Conservation (phyloP, 2,113 vertebrate species). For the Sphaerodactylus townsendi region DNA sequence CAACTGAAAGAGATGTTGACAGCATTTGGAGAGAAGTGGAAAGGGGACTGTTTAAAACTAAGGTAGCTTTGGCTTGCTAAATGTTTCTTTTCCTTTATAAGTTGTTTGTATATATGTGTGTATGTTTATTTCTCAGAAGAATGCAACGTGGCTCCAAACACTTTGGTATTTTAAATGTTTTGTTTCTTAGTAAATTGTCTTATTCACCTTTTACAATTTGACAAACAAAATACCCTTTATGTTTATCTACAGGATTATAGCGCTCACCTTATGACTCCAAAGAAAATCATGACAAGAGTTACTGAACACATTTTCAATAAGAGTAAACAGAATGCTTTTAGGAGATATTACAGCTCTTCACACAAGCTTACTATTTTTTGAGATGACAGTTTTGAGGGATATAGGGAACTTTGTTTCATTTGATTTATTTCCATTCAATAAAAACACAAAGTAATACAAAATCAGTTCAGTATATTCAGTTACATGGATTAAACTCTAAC, state of each 20-base stretch:
- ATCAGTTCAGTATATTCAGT: background rate
- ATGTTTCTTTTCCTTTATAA: background rate
- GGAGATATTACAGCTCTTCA: background rate
- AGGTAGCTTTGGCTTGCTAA: background rate
- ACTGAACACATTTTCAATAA: background rate
- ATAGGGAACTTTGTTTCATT: background rate
- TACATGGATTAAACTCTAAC: background rate
- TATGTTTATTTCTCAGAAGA: background rate
- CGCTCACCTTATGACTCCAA: background rate
- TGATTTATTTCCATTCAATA: background rate
- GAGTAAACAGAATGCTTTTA: background rate
- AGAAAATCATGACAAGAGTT: background rate
- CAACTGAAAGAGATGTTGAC: background rate
- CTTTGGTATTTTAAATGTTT: background rate
- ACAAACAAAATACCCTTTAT: too few species aligned
- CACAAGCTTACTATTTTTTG: background rate
- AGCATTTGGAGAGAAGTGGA: background rate
- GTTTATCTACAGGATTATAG: background rate
- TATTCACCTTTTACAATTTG: background rate
- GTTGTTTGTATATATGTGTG: too few species aligned
- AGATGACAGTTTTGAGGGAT: background rate
- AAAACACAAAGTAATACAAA: background rate
- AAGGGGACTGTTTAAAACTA: background rate
- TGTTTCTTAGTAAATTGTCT: background rate
- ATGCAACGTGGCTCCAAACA: background rate